Percentiles rank a stretch among this genome's conserved stretches.
Conservation (phyloP, 2,797 vertebrate species). For the Ptychobarbus kaznakovi region DNA sequence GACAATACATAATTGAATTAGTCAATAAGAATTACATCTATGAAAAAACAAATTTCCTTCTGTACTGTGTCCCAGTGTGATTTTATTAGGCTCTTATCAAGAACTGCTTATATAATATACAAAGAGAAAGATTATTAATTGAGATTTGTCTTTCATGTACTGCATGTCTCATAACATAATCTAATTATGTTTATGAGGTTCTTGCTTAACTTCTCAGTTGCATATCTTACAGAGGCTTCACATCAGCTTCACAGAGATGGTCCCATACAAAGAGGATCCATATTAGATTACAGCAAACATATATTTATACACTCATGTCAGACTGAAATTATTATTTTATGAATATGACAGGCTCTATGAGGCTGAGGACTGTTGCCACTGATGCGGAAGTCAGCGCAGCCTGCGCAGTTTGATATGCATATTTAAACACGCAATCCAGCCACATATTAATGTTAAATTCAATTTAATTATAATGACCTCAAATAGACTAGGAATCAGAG, state of each 20-base stretch:
- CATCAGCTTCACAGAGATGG: neutral
- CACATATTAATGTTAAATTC: neutral
- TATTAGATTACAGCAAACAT: slow-evolving; percentile 6
- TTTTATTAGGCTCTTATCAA: slow-evolving; percentile 27
- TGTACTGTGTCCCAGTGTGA: neutral
- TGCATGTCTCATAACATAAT: neutral
- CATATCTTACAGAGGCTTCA: neutral
- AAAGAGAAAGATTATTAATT: neutral
- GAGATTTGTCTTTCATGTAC: neutral
- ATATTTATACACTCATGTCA: neutral
- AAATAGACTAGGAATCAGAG: neutral
- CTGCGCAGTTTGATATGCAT: neutral
- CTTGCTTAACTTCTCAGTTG: neutral
- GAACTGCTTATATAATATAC: neutral
- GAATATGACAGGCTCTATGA: slow-evolving; percentile 4
- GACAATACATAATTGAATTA: neutral
- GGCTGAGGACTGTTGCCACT: neutral
- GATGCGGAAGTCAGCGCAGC: neutral
- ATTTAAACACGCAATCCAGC: neutral
- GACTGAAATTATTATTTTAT: neutral
- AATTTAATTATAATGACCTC: neutral
- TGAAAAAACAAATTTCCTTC: neutral
- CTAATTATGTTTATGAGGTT: neutral
- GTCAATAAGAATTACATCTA: neutral
- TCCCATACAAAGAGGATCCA: neutral